Evolutionary conservation across 2,113 vertebrate genomes (phyloP), one percentile per base, ranked within the genome.

Genomic region (Piprites chloris): DNA sequence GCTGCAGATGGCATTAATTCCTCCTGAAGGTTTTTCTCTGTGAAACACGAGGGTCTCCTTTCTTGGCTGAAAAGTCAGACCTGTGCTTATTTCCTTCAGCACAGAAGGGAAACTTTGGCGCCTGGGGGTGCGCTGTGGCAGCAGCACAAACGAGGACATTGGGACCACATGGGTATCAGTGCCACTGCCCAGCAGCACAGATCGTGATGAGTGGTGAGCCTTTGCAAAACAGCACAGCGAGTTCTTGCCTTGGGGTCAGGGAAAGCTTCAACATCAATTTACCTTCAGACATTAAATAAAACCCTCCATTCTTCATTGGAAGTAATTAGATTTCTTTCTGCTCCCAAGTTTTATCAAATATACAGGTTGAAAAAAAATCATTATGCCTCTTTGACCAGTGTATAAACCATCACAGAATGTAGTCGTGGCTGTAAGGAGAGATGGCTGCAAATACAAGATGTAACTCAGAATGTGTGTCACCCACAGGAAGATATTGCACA

Each of bases 291-390:
- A 86, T 89, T 61, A 86, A 89, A 85, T 87, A 65, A 86, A 75
- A 42, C 37, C 56, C 37, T 82, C 37, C 72, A 49, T 41, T 73
- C 94, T 77, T 92, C 59, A 21, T 14, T 44, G 83, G 71, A 50
- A 75, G 61, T 87, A 73, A 94, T 91, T 63, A 15, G 55, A 85
- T 96, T 94, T 89, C 84, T 61, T 52, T 86, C 79, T 84, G 59
- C 86, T 95, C 69, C 79, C 52, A 49, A 56, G 73, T 73, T 62
- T 65, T 81, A 72, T 87, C 62, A 22, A 58, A 86, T 69, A 47
- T 9, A 7, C 28, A 75, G 69, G 65, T 78, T 37, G 75, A 79
- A 59, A 61, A 19, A 28, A 49, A 50, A 50, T 32, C 1, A 14
- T 61, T 82, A 37, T 35, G 5, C 56, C 33, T 85, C 59, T 82